Evolutionary conservation across 2,113 vertebrate genomes (phyloP).

Genomic region (Triplophysa dalaica): DNA sequence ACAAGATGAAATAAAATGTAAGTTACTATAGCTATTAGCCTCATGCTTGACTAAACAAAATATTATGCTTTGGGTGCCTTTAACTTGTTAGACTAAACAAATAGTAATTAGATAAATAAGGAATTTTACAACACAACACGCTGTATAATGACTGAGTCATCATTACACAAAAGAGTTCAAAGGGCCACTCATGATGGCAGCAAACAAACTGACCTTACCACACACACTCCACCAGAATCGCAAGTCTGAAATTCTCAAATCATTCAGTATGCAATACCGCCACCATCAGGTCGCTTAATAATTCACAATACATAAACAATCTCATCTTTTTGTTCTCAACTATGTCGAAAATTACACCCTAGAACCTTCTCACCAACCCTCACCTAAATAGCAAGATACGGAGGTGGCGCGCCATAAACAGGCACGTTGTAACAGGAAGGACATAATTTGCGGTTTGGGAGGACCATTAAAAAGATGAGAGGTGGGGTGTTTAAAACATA

Average conservation of each 20-base stretch:
- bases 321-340: slow-evolving; percentile 1
- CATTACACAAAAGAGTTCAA: background rate
- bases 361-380: background rate
- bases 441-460: slow-evolving; percentile 28
- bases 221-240: background rate
- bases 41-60: too few relatives aligned
- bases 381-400: slow-evolving; percentile 33
- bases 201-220: background rate
- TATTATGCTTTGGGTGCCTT: background rate
- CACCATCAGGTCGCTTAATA: slow-evolving; percentile 36
- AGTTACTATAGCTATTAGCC: too few relatives aligned
- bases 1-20: too few relatives aligned
- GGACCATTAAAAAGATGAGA: slow-evolving; percentile 39
- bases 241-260: background rate
- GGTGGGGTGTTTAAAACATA: slow-evolving; percentile 37
- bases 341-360: background rate
- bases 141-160: background rate
- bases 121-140: background rate
- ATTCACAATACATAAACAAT: background rate
- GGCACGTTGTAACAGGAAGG: slow-evolving; percentile 36
- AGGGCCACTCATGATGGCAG: background rate
- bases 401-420: slow-evolving; percentile 5
- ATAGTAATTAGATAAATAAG: background rate
- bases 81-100: background rate
- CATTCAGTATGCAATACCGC: slow-evolving; percentile 45